Conservation (phyloP, 2,113 vertebrate species). For the Pseudorasbora parva region DNA sequence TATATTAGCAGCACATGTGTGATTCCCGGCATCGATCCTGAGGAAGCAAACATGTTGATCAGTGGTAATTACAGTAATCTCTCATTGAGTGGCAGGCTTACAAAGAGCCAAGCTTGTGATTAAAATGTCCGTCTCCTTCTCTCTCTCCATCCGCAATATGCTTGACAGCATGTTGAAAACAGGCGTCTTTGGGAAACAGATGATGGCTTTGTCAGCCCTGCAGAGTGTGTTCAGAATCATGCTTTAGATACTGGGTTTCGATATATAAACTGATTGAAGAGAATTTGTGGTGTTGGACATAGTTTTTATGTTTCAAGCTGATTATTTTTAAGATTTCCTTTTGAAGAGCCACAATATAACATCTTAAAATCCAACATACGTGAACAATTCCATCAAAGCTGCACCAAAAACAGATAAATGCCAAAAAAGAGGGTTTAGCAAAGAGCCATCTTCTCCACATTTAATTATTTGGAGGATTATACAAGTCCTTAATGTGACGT, state of each 20-base stretch:
- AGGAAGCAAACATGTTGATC: constrained; percentile 79
- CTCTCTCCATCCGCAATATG: neutral
- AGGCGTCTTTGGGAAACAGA: constrained; percentile 27
- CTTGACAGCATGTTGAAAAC: constrained; percentile 33
- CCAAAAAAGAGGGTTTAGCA: no score
- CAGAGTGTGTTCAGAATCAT: neutral
- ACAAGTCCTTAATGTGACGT: neutral
- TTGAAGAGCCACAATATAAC: no score
- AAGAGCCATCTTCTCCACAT: no score
- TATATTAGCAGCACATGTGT: constrained; percentile 64
- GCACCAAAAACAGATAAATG: neutral
- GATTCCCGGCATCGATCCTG: constrained; percentile 70
- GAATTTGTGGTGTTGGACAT: neutral
- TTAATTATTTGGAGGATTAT: neutral
- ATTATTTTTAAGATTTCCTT: no score
- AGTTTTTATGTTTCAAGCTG: no score
- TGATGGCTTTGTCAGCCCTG: constrained; percentile 11
- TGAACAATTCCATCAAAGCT: neutral
- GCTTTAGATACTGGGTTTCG: neutral
- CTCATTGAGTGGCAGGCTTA: constrained; percentile 45
- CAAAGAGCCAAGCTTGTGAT: constrained; percentile 59
- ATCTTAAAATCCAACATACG: neutral
- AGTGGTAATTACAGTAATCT: constrained; percentile 79
- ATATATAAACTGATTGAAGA: neutral
- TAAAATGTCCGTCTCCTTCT: constrained; percentile 57